phyloP scores from a whole-genome alignment of 1,140 invertebrate genomes.

The Nephotettix cincticeps region DNA sequence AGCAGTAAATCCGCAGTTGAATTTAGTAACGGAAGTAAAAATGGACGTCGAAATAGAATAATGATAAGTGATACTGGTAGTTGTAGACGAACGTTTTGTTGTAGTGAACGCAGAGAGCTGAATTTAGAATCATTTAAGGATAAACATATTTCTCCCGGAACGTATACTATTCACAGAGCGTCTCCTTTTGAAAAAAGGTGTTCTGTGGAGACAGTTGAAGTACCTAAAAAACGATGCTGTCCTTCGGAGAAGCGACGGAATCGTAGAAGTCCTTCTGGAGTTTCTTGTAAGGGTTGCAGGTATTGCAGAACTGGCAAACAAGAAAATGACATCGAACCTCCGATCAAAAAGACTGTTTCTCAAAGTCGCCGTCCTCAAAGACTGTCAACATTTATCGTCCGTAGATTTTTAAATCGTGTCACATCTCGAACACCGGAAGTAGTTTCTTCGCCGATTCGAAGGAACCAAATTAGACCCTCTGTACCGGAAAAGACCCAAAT shows the following conservation, averaged over 20 bases:
- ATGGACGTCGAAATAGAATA: neutral
- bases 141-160: constrained; percentile 1
- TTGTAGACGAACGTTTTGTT: neutral
- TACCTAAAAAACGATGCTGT: neutral
- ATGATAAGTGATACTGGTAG: neutral
- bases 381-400: neutral
- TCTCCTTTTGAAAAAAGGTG: constrained; percentile 3
- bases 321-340: neutral
- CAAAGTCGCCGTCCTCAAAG: neutral
- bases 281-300: constrained; percentile 34
- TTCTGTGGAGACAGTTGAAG: constrained; percentile 5
- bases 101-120: neutral
- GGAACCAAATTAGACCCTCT: constrained; percentile 32
- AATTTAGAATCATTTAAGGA: neutral
- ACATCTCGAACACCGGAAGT: constrained; percentile 6
- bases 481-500: constrained; percentile 15
- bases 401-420: constrained; percentile 5
- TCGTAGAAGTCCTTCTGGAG: neutral
- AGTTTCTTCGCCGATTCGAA: constrained; percentile 14
- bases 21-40: neutral
- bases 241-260: neutral
- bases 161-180: neutral
- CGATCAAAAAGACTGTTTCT: neutral
- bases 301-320: constrained; percentile 30
- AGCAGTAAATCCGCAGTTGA: neutral